Conservation (phyloP, 2,888 invertebrate genomes). For the Drosophila pullipes region DNA sequence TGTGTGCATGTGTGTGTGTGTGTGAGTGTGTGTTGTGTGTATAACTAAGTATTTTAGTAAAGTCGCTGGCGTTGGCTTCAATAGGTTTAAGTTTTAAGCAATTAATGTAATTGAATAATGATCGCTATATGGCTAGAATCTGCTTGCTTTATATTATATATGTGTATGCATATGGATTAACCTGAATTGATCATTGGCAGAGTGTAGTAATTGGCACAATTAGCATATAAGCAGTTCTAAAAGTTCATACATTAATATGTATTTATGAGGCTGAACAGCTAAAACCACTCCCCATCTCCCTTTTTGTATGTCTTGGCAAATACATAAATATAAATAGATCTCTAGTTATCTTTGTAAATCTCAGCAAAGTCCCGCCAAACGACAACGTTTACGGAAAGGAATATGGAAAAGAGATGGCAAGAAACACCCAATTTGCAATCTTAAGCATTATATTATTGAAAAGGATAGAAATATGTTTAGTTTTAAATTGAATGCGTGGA, state of each 20-base stretch:
- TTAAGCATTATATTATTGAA: not conserved
- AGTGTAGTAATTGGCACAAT: slow-evolving; percentile 44
- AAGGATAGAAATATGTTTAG: not conserved
- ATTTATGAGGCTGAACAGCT: slow-evolving; percentile 63
- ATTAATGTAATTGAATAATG: slow-evolving; percentile 27
- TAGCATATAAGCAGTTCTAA: slow-evolving; percentile 55
- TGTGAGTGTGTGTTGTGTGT: slow-evolving; percentile 32
- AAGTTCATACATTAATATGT: slow-evolving; percentile 5
- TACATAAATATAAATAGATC: slow-evolving; percentile 49
- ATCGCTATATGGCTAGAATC: slow-evolving; percentile 26
- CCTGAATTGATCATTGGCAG: not conserved
- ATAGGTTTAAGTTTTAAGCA: slow-evolving; percentile 30
- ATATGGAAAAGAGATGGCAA: not conserved
- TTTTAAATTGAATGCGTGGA: not conserved
- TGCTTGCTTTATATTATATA: slow-evolving; percentile 3
- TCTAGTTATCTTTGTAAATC: slow-evolving; percentile 41
- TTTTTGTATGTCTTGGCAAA: slow-evolving; percentile 12
- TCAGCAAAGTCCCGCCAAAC: not conserved
- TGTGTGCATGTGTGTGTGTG: not conserved
- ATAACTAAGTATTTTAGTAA: slow-evolving; percentile 63
- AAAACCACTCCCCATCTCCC: slow-evolving; percentile 7
- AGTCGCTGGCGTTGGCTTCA: slow-evolving; percentile 48
- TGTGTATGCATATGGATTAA: not conserved
- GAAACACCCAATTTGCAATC: not conserved
- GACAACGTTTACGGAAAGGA: slow-evolving; percentile 1